Evolutionary conservation across 2,797 vertebrate species (phyloP).

Genomic region (Ceryle rudis): DNA sequence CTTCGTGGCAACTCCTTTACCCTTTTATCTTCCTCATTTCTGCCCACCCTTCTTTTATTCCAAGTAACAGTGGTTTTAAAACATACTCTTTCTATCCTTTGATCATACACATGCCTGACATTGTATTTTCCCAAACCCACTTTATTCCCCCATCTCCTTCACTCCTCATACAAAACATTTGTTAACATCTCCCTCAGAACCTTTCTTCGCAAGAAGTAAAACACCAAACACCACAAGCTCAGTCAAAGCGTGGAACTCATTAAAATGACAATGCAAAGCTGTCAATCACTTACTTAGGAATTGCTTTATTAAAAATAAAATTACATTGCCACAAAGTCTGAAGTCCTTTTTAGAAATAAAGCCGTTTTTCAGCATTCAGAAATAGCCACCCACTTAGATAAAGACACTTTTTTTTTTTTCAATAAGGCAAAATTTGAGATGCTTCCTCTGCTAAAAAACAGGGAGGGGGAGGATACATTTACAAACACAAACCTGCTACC

Average conservation of each 20-base stretch:
- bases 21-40: neutral
- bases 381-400: neutral
- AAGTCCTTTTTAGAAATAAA: constrained; percentile 26
- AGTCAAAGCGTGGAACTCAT: neutral
- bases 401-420: neutral
- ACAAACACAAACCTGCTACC: neutral
- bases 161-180: neutral
- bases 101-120: neutral
- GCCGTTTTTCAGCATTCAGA: constrained; percentile 5
- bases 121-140: neutral
- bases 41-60: neutral
- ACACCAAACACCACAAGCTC: neutral
- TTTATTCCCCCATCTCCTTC: neutral
- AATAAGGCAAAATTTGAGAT: constrained; percentile 31
- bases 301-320: constrained; percentile 66
- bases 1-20: neutral
- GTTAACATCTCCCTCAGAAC: neutral
- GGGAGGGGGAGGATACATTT: neutral
- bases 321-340: neutral
- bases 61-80: neutral
- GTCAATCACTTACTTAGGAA: neutral
- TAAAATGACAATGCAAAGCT: neutral
- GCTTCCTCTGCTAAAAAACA: neutral
- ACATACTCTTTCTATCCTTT: neutral
- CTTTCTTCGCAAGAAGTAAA: neutral